These are phyloP conservation scores for Aspidapion aeneum DNA, from an alignment of 2,888 invertebrate species.

Conservation along the genomic window DNA sequence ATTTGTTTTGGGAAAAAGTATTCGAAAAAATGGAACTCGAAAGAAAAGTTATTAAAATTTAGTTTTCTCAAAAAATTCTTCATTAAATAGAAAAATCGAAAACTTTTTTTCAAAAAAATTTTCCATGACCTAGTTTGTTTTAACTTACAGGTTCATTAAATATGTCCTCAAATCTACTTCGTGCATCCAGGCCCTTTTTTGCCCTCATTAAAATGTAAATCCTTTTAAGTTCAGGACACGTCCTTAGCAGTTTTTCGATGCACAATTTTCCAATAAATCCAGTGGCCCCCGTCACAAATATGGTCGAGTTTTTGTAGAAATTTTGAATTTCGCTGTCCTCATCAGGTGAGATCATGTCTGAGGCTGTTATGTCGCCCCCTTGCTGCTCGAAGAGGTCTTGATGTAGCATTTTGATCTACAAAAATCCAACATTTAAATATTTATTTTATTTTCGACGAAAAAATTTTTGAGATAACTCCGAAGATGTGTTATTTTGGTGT, in stretches of 20 bases:
- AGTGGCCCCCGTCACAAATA: constrained; percentile 45
- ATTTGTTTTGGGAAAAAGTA: no score
- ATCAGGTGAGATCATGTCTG: constrained; percentile 47
- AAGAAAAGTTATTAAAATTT: no score
- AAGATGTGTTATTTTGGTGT: no score
- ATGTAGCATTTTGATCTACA: neutral
- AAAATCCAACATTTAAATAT: no score
- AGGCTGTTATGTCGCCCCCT: constrained; percentile 51
- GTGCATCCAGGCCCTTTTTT: constrained; percentile 39
- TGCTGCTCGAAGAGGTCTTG: constrained; percentile 39
- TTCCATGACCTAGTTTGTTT: no score
- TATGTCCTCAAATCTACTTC: constrained; percentile 50
- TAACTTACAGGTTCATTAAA: constrained; percentile 57
- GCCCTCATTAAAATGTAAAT: constrained; percentile 40
- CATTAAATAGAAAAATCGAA: no score
- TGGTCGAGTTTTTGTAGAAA: constrained; percentile 38
- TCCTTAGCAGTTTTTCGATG: constrained; percentile 40
- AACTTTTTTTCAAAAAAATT: no score
- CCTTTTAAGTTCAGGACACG: constrained; percentile 40
- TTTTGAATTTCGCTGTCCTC: constrained; percentile 36
- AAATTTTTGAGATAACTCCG: no score
- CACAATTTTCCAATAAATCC: constrained; percentile 46
- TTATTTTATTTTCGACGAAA: no score
- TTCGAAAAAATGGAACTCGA: no score
- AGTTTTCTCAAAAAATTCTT: no score